Percentiles rank a stretch among this genome's conserved stretches.
phyloP scores from a whole-genome alignment of 2,113 vertebrate genomes.

The Theristicus caerulescens region DNA sequence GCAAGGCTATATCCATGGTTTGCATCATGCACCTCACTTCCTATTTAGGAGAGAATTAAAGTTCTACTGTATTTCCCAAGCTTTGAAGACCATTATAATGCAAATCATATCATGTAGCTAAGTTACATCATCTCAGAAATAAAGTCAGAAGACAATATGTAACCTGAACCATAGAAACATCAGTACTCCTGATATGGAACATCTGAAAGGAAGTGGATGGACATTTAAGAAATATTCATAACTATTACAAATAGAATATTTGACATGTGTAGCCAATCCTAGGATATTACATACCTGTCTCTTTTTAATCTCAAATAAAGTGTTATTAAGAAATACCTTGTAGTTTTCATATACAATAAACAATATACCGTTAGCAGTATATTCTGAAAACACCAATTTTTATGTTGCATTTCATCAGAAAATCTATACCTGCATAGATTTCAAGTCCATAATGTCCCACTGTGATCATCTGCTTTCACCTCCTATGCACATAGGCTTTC shows the following conservation, averaged over 20 bases:
- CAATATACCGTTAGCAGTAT: neutral
- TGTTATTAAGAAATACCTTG: neutral
- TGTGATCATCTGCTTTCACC: neutral
- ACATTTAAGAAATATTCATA: neutral
- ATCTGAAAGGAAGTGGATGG: neutral
- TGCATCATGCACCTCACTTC: neutral
- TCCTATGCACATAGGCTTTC: neutral
- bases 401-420: neutral
- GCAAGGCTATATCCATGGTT: neutral
- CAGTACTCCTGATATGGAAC: neutral
- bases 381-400: neutral
- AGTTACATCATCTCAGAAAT: neutral
- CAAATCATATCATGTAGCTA: neutral
- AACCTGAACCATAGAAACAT: neutral
- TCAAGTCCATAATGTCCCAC: neutral
- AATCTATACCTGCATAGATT: neutral
- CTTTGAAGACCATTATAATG: neutral
- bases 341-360: neutral
- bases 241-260: neutral
- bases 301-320: neutral
- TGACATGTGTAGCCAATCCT: neutral
- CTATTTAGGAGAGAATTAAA: neutral
- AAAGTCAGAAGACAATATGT: neutral
- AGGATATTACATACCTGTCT: neutral
- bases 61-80: neutral